Evolutionary conservation across 2,797 vertebrate species (phyloP).

Genomic region (Danio jaintianensis): DNA sequence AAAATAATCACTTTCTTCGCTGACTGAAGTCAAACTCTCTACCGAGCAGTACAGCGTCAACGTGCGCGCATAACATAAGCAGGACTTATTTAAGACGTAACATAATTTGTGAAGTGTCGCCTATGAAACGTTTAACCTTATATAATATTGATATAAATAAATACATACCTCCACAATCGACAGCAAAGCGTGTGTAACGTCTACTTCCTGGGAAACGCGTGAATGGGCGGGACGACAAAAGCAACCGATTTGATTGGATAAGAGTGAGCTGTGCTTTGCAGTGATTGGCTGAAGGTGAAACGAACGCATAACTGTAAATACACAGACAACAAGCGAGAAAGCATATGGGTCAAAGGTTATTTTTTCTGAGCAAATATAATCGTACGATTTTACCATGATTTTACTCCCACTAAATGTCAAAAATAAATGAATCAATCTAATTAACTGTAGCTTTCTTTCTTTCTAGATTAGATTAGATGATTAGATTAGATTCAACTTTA

Average conservation of each 20-base stretch:
- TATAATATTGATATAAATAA: background rate
- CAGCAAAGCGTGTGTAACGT: background rate
- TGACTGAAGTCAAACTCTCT: background rate
- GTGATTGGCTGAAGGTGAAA: slow-evolving; percentile 27
- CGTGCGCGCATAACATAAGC: background rate
- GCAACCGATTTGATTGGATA: slow-evolving; percentile 1
- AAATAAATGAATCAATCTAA: too few species aligned
- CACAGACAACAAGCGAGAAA: too few species aligned
- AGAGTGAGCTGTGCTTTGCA: background rate
- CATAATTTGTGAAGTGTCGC: background rate
- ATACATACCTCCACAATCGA: slow-evolving; percentile 2
- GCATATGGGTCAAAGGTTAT: too few species aligned
- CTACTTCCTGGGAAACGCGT: slow-evolving; percentile 43
- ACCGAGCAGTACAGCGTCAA: background rate
- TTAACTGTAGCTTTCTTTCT: too few species aligned
- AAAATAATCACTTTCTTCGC: background rate
- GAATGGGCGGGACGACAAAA: slow-evolving; percentile 19
- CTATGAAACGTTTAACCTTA: background rate
- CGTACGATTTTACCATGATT: too few species aligned
- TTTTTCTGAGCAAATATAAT: too few species aligned
- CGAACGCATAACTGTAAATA: too few species aligned
- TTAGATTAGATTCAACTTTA: too few species aligned
- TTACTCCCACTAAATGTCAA: too few species aligned
- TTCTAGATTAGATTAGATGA: too few species aligned
- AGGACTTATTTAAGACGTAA: background rate